Conservation (phyloP, 2,797 vertebrate species). For the Fratercula arctica region DNA sequence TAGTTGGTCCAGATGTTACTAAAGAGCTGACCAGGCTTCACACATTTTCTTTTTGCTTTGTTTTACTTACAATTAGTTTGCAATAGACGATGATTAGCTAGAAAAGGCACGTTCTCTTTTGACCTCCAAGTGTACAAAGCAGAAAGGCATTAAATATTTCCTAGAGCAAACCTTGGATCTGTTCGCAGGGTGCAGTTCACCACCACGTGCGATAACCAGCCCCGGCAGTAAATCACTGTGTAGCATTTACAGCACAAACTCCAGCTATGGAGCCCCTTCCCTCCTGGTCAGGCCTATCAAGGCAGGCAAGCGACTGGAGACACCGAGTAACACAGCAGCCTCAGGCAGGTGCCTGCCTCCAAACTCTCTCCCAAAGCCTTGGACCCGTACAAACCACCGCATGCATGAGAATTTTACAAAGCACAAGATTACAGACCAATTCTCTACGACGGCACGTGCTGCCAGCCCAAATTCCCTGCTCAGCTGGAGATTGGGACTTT, state of each 20-base stretch:
- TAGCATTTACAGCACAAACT: background rate
- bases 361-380: background rate
- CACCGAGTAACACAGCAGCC: background rate
- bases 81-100: background rate
- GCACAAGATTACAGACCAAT: background rate
- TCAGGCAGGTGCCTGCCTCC: background rate
- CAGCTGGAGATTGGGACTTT: background rate
- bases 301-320: background rate
- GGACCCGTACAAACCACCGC: fast-evolving
- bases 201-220: background rate
- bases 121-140: background rate
- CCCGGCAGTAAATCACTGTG: background rate
- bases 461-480: background rate
- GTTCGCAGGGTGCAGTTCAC: background rate
- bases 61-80: constrained; percentile 26
- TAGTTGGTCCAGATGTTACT: background rate
- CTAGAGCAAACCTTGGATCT: background rate
- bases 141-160: background rate
- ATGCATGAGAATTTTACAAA: background rate
- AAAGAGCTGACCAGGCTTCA: background rate
- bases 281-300: background rate
- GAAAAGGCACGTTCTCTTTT: background rate
- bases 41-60: background rate
- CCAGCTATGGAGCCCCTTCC: fast-evolving
- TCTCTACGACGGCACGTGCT: fast-evolving